Percentiles rank a stretch among this genome's conserved stretches.
These are phyloP conservation scores for Apotomis betuletana DNA, from an alignment of 2,888 invertebrate species.

Conservation along the genomic window DNA sequence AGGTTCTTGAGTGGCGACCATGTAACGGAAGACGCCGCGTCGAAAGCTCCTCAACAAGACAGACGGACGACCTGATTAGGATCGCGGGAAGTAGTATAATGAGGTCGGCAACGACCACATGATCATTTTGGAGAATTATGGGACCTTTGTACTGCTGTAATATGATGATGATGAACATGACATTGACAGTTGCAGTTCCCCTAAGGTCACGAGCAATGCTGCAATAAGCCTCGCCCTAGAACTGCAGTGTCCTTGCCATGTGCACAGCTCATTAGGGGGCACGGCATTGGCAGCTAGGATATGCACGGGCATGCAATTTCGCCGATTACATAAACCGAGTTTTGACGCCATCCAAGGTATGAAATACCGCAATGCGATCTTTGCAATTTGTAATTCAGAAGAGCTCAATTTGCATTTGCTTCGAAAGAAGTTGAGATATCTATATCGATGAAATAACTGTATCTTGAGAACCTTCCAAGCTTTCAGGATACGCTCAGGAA, in stretches of 20 bases:
- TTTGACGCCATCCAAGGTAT: not conserved
- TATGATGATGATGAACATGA: not conserved
- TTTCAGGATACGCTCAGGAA: not conserved
- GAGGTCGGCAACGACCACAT: no score
- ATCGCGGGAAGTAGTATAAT: no score
- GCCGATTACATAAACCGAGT: conserved; percentile 11
- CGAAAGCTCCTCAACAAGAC: no score
- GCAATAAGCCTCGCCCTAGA: conserved; percentile 22
- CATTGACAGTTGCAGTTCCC: not conserved
- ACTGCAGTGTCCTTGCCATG: conserved; percentile 36
- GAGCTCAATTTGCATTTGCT: conserved; percentile 3
- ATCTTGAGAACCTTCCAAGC: not conserved
- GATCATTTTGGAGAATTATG: no score
- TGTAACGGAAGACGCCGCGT: no score
- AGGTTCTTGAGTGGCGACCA: no score
- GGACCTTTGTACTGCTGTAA: no score
- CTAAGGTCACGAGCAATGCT: not conserved
- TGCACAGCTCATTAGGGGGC: conserved; percentile 23
- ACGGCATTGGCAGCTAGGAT: conserved; percentile 13
- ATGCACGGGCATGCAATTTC: conserved; percentile 21
- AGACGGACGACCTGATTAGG: no score
- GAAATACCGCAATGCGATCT: conserved; percentile 20
- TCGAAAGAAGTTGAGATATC: not conserved
- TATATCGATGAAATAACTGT: not conserved
- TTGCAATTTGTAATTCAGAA: conserved; percentile 9